Percentiles rank a stretch among this genome's conserved stretches.
phyloP scores from a whole-genome alignment of 2,888 invertebrate species.

The Micoletzkya japonica region DNA sequence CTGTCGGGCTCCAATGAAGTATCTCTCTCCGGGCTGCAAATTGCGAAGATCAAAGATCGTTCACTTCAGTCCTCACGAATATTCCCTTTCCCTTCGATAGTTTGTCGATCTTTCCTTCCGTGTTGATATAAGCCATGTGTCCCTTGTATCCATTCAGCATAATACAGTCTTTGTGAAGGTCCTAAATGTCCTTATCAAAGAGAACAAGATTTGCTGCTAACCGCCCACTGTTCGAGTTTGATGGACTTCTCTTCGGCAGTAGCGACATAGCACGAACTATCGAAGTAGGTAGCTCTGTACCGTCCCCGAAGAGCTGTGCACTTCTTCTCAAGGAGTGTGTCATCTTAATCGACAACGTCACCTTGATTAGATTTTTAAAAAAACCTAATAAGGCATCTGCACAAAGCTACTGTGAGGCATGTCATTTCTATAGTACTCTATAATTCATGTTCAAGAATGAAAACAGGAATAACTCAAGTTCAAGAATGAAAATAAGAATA shows the following conservation, averaged over 20 bases:
- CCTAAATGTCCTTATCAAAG: neutral
- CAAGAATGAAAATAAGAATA: too few relatives aligned
- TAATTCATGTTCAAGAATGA: too few relatives aligned
- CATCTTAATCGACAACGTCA: neutral
- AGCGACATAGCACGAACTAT: slow-evolving; percentile 2
- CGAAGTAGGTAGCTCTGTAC: slow-evolving; percentile 1
- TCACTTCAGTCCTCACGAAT: neutral
- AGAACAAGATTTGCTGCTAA: neutral
- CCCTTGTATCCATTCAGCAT: slow-evolving; percentile 22
- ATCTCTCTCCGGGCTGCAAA: neutral
- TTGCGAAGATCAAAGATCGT: neutral
- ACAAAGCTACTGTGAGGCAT: too few relatives aligned
- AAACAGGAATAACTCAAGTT: too few relatives aligned
- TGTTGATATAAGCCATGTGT: slow-evolving; percentile 7
- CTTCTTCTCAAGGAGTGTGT: slow-evolving; percentile 26
- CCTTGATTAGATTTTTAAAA: neutral
- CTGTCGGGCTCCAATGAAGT: slow-evolving; percentile 23
- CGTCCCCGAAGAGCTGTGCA: slow-evolving; percentile 11
- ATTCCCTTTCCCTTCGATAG: neutral
- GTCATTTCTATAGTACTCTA: too few relatives aligned
- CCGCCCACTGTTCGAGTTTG: neutral
- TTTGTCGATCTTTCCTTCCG: neutral
- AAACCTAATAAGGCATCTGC: neutral
- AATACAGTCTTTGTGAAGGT: slow-evolving; percentile 13
- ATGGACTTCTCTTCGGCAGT: neutral